Percentiles rank a stretch among this genome's conserved stretches.
These are phyloP conservation scores for Parazoanthus atlanticus DNA, from an alignment of 92 coral and sea anemone genomes.

Conservation along the genomic window DNA sequence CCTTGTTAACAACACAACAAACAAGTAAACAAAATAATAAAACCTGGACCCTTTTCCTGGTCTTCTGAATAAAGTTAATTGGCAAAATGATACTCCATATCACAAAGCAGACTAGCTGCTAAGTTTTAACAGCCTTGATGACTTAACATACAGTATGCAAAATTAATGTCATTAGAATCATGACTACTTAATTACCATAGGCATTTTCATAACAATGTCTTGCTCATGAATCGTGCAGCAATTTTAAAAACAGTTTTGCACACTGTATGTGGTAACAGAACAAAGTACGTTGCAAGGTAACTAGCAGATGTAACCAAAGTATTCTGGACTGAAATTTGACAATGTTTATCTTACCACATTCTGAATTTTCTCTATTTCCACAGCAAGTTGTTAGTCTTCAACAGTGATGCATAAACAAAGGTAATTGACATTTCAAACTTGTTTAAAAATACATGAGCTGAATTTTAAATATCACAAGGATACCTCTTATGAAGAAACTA, in stretches of 20 bases:
- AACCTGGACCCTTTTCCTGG: conserved; percentile 5
- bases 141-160: conserved; percentile 19
- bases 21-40: neutral
- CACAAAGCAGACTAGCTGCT: conserved; percentile 1
- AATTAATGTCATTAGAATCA: conserved; percentile 25
- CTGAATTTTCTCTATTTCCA: neutral
- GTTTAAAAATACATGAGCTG: neutral
- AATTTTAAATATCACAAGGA: neutral
- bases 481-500: neutral
- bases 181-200: conserved; percentile 23
- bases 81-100: neutral
- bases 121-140: neutral
- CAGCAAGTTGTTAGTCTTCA: neutral
- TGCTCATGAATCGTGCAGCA: neutral
- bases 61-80: neutral
- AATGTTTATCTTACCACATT: neutral
- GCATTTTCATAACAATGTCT: neutral
- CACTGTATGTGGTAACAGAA: neutral
- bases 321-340: neutral
- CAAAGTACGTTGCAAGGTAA: neutral
- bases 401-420: neutral
- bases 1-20: neutral
- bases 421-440: neutral
- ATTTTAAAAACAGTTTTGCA: neutral
- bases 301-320: neutral